Conservation (phyloP, 2,797 vertebrate species). For the Phrynocephalus vlangalii region DNA sequence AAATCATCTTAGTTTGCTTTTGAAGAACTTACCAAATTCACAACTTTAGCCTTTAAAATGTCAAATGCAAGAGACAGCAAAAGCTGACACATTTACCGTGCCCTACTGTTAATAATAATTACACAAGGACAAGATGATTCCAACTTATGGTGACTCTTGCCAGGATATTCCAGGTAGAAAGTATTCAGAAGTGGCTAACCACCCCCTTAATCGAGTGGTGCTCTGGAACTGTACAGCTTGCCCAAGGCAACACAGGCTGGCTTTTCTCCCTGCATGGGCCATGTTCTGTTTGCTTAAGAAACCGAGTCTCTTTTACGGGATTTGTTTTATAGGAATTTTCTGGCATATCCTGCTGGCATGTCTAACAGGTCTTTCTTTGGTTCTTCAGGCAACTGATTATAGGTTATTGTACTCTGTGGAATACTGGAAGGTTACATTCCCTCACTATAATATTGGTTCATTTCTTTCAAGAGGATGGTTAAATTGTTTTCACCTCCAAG, state of each 20-base stretch:
- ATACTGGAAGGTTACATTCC: background rate
- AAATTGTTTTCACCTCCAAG: background rate
- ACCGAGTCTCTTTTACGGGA: background rate
- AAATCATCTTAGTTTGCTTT: background rate
- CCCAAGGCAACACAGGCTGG: too few species aligned
- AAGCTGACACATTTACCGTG: background rate
- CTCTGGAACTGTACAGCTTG: too few species aligned
- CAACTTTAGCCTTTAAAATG: background rate
- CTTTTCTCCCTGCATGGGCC: background rate
- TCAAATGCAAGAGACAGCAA: background rate
- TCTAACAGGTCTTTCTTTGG: conserved; percentile 2
- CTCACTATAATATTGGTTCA: background rate
- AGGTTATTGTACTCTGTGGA: background rate
- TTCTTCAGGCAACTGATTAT: conserved; percentile 13
- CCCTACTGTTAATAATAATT: background rate
- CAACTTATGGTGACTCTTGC: too few species aligned
- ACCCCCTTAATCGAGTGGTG: too few species aligned
- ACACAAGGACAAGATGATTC: too few species aligned
- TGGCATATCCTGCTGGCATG: conserved; percentile 8
- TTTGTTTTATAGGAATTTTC: background rate
- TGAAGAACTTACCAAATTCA: background rate
- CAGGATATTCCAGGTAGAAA: too few species aligned
- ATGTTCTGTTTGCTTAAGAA: background rate
- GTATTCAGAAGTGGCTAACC: too few species aligned
- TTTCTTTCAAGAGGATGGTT: background rate